A percentile compares a stretch with the other conserved stretches of the same genome.
These are phyloP conservation scores for Rotaria magnacalcarata DNA, from an alignment of 2,888 invertebrate genomes.

Conservation along the genomic window DNA sequence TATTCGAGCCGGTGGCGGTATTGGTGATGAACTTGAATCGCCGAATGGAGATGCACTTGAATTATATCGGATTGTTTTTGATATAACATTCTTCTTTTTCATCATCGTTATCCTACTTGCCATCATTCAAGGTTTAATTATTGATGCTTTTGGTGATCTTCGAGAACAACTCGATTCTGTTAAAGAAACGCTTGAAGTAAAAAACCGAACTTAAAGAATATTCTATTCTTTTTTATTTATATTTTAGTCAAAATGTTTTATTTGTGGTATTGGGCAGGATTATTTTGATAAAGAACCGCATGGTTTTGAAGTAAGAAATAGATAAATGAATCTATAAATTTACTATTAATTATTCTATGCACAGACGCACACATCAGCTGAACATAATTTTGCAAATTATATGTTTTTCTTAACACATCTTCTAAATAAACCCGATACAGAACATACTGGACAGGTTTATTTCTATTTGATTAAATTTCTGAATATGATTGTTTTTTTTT, in stretches of 20 bases:
- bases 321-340: neutral
- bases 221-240: neutral
- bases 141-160: conserved; percentile 99
- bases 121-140: conserved; percentile 99
- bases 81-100: conserved; percentile 99
- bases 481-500: neutral
- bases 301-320: conserved; percentile 78
- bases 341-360: neutral
- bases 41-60: conserved; percentile 97
- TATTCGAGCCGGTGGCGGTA: conserved; percentile 95
- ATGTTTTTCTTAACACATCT: conserved; percentile 99
- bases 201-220: neutral
- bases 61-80: conserved; percentile 94
- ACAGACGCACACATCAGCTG: conserved; percentile 80
- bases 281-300: conserved; percentile 98
- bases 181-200: conserved; percentile 88
- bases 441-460: conserved; percentile 84
- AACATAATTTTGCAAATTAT: conserved; percentile 98
- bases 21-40: conserved; percentile 89
- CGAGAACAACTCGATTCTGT: conserved; percentile 98
- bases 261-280: conserved; percentile 96
- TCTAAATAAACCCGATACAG: conserved; percentile 99
- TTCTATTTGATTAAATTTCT: too few species aligned
- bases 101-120: conserved; percentile 96
- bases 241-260: conserved; percentile 84